Base-by-base conservation (phyloP, 2,797 vertebrate species). In the Miichthys miiuy region DNA sequence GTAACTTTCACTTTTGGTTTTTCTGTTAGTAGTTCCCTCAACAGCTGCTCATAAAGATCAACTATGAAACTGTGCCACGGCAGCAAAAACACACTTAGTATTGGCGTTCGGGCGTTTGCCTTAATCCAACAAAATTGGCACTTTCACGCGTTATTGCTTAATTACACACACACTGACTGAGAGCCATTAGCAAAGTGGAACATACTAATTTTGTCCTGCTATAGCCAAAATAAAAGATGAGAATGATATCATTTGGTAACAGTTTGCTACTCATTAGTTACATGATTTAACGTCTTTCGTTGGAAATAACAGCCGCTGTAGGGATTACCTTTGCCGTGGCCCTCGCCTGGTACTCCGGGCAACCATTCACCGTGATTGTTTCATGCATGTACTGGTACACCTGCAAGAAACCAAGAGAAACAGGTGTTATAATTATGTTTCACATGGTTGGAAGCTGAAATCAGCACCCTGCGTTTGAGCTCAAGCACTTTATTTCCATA, bases 361-460 rank as follows among this genome's bases (percentile, higher is more conserved):
- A 99, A 91, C 98, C 98, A 87, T 97, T 99, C 89, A 99, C 96
- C 67, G 96, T 97, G 87, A 99, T 99, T 66, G 98, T 99, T 96
- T 99, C 98, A 84, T 99, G 98, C 98, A 99, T 99, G 87, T 99
- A 99, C 91, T 99, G 98, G 94, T 99, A 99, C 64, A 99, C 98
- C 98, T 99, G 94, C 18, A 77, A 81, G 21, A 86, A 80, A 85
- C 11, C 12, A 62, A 78, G 73, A 82, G 63, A 80, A 60, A 78
- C 21, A 41, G n/a, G 51, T 38, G 46, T 69, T 69, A 21, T 44
- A 68, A 82, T 80, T 75, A 68, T 56, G 58, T 50, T 63, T 67
- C 69, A 62, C n/a, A 34, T 16, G 20, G 60, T 8, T 61, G 30
- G 54, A 80, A 78, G 60, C 7, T 55, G 7, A 85, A 88, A 68